Evolutionary conservation across 2,888 invertebrate species (phyloP).

Genomic region (Erebia palarica): DNA sequence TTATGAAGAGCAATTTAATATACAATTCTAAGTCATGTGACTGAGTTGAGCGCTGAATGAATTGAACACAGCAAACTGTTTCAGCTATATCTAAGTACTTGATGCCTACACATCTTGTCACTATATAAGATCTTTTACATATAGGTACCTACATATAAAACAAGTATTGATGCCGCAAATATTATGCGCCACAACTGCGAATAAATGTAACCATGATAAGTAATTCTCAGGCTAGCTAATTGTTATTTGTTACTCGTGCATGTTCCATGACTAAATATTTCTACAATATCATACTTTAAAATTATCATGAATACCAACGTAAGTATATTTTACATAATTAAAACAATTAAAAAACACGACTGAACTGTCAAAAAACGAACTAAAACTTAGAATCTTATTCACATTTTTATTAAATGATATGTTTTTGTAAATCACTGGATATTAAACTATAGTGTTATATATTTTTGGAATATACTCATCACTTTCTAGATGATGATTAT

Average conservation of each 20-base stretch:
- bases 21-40: conserved; percentile 45
- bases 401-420: too few species aligned
- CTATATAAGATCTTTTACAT: not conserved
- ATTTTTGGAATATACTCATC: too few species aligned
- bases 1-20: conserved; percentile 46
- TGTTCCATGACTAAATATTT: conserved; percentile 7
- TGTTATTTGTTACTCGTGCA: conserved; percentile 18
- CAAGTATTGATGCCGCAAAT: not conserved
- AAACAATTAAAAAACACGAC: too few species aligned
- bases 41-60: conserved; percentile 40
- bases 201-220: conserved; percentile 28
- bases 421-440: too few species aligned
- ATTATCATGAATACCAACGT: not conserved
- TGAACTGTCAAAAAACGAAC: too few species aligned
- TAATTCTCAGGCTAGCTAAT: conserved; percentile 40
- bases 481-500: too few species aligned
- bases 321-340: too few species aligned
- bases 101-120: conserved; percentile 1
- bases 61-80: conserved; percentile 39
- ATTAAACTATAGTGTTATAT: too few species aligned
- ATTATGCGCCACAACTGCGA: not conserved
- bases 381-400: too few species aligned
- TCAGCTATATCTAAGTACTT: conserved; percentile 24
- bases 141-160: conserved; percentile 1
- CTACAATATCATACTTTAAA: not conserved